phyloP scores from a whole-genome alignment of 2,888 invertebrate species.

The Agrotis ipsilon region DNA sequence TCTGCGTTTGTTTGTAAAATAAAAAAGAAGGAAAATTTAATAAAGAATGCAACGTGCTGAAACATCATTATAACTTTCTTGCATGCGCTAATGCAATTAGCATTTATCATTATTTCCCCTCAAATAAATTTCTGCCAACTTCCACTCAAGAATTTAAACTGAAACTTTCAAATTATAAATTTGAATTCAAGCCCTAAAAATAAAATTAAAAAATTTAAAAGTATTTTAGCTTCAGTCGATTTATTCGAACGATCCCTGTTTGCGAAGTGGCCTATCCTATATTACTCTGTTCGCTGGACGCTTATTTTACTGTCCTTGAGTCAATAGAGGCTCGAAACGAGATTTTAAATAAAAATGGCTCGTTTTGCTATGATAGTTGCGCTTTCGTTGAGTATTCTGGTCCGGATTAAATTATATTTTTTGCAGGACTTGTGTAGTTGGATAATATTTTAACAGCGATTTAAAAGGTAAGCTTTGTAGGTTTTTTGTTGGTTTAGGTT shows the following conservation, averaged over 20 bases:
- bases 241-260: conserved; percentile 69
- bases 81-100: conserved; percentile 48
- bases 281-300: conserved; percentile 59
- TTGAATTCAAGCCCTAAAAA: conserved; percentile 27
- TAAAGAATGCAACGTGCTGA: conserved; percentile 27
- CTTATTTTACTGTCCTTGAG: conserved; percentile 55
- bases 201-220: conserved; percentile 33
- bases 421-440: conserved; percentile 1
- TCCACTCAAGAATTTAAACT: conserved; percentile 16
- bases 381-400: conserved; percentile 36
- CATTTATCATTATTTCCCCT: conserved; percentile 31
- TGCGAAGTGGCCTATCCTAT: conserved; percentile 70
- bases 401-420: conserved; percentile 38
- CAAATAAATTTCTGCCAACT: conserved; percentile 24
- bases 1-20: no score
- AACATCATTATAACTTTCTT: conserved; percentile 39
- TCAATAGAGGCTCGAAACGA: conserved; percentile 57
- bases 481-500: neutral
- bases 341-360: conserved; percentile 63
- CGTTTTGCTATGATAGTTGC: conserved; percentile 44
- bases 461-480: neutral
- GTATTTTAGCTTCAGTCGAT: conserved; percentile 66
- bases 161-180: neutral
- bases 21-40: neutral
- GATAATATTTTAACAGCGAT: conserved; percentile 15